Evolutionary conservation across 2,113 vertebrate genomes (phyloP), one percentile per base, ranked within the genome.

Genomic region (Isurus oxyrinchus): DNA sequence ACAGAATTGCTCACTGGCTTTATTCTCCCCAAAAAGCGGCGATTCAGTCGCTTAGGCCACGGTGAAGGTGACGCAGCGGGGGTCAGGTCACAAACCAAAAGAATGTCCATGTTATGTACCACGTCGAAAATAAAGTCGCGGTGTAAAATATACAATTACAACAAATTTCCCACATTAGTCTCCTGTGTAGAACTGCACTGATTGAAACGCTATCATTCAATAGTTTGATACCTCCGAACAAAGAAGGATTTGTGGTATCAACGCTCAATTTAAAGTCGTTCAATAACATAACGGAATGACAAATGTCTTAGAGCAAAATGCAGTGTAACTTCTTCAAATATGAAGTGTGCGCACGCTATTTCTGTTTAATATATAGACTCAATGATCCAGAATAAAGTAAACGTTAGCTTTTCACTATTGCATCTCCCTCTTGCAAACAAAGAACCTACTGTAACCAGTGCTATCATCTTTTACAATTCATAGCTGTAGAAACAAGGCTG

Each of bases 41-140:
- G 53, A 76, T 95, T 95, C 25, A 95, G 67, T 95, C 63, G 67
- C 67, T 72, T 53, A 72, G 94, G 94, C 94, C 94, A 95, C 67
- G 94, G 94, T 95, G 94, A 95, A 95, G 94, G 94, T 95, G 94
- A 95, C 94, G 8, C 94, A 95, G 94, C 94, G 67, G 94, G 94
- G 94, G 94, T 76, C 94, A 69, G 55, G 94, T 49, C 94, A 55
- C 63, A 95, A 95, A 53, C 67, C 49, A 95, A 95, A 95, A 55
- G 94, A 59, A 91, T 91, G 67, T 53, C 67, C 49, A 76, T 95
- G 67, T 76, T 72, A 72, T 31, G 66, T 1, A 31, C 44, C 66
- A 72, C 94, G 49, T 95, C 23, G 49, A 95, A 76, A 95, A 95
- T 76, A 49, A 94, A 95, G 94, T 72, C 44, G 55, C 25, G 44